These are phyloP conservation scores for Abrostola tripartita DNA, from an alignment of 2,888 invertebrate species.

Conservation along the genomic window DNA sequence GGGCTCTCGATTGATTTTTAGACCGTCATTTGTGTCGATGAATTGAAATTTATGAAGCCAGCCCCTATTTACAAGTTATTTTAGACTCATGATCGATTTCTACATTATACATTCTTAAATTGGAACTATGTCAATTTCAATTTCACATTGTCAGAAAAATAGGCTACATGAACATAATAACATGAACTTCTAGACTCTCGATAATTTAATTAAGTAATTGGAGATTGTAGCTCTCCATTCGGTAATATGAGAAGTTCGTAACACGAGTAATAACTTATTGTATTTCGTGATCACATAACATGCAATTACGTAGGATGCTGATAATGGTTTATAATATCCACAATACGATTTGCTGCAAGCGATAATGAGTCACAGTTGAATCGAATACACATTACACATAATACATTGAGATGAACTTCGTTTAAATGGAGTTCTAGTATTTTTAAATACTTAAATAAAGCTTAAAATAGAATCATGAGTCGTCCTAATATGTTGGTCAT, in stretches of 20 bases:
- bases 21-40: constrained; percentile 2
- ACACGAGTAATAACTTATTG: constrained; percentile 11
- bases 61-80: neutral
- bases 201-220: no score
- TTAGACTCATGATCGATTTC: constrained; percentile 22
- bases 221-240: constrained; percentile 2
- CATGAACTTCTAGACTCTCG: no score
- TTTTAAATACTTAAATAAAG: neutral
- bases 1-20: constrained; percentile 5
- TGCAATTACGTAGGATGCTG: constrained; percentile 42
- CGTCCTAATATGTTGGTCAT: constrained; percentile 25
- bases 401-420: constrained; percentile 19
- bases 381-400: constrained; percentile 11
- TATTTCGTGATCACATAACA: constrained; percentile 37
- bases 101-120: constrained; percentile 4
- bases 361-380: constrained; percentile 50
- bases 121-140: neutral
- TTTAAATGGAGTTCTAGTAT: neutral
- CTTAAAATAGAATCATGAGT: neutral
- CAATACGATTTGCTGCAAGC: constrained; percentile 52
- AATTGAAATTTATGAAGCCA: constrained; percentile 3
- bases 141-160: no score
- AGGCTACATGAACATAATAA: no score
- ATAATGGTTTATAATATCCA: constrained; percentile 49
- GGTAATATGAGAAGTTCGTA: constrained; percentile 25